Conservation (phyloP, 2,797 vertebrate species). For the Poeciliopsis turneri region DNA sequence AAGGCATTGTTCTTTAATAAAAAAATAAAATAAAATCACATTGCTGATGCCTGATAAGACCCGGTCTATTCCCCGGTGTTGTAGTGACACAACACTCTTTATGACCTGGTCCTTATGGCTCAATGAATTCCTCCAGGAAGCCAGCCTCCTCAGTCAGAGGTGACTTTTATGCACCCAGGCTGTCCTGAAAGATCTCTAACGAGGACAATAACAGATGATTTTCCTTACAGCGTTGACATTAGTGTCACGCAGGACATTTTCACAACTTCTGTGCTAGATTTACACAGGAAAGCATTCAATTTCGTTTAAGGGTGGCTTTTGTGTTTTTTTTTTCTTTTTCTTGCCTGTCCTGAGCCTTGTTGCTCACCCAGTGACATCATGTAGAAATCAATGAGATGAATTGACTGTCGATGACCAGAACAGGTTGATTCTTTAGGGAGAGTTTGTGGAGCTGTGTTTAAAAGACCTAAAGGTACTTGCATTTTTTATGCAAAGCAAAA, state of each 20-base stretch:
- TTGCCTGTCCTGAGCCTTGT: conserved; percentile 8
- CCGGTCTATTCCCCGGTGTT: background rate
- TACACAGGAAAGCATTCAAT: conserved; percentile 23
- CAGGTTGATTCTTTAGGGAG: conserved; percentile 26
- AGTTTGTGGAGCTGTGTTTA: conserved; percentile 8
- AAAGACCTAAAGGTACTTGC: conserved; percentile 2
- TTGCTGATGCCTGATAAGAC: conserved; percentile 14
- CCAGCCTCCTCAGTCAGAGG: conserved; percentile 47
- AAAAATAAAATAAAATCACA: conserved; percentile 3
- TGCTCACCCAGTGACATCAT: conserved; percentile 21
- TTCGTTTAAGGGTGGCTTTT: background rate
- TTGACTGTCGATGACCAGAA: conserved; percentile 17
- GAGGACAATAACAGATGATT: conserved; percentile 2
- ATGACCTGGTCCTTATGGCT: conserved; percentile 7
- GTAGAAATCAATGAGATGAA: conserved; percentile 24
- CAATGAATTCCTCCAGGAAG: conserved; percentile 29
- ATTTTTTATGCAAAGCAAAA: conserved; percentile 22
- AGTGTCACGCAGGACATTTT: conserved; percentile 23
- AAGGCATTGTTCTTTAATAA: background rate
- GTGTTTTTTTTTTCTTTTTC: background rate
- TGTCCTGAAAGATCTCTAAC: conserved; percentile 75
- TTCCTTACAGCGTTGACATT: conserved; percentile 10
- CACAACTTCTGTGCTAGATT: conserved; percentile 20
- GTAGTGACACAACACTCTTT: conserved; percentile 1
- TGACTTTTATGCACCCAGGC: conserved; percentile 62